A percentile compares a stretch with the other conserved stretches of the same genome.
Evolutionary conservation across 2,797 vertebrate genomes (phyloP).

Genomic region (Erithacus rubecula): DNA sequence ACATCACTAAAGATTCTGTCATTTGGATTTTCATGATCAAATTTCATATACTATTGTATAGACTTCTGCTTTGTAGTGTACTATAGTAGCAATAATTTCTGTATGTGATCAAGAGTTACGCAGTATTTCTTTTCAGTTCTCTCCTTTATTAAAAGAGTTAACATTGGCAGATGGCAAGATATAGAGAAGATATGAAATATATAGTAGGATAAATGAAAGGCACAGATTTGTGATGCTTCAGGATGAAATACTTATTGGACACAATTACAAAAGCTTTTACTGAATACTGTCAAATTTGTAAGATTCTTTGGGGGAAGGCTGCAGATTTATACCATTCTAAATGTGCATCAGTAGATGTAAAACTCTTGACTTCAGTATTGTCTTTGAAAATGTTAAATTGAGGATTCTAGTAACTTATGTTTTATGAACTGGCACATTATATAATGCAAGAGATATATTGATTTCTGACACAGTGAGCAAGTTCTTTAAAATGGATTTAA

Average conservation of each 20-base stretch:
- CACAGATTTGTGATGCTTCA: constrained; percentile 55
- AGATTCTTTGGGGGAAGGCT: constrained; percentile 69
- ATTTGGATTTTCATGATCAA: constrained; percentile 78
- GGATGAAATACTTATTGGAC: constrained; percentile 52
- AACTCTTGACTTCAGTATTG: constrained; percentile 76
- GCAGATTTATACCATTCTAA: constrained; percentile 75
- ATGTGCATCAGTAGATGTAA: constrained; percentile 74
- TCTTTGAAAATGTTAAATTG: constrained; percentile 76
- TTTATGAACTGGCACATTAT: constrained; percentile 75
- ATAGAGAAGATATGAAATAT: constrained; percentile 50
- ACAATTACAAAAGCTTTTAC: constrained; percentile 70
- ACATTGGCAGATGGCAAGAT: constrained; percentile 65
- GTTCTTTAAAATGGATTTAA: constrained; percentile 74
- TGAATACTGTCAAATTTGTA: constrained; percentile 71
- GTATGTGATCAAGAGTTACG: constrained; percentile 76
- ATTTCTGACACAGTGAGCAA: constrained; percentile 76
- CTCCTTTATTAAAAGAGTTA: constrained; percentile 65
- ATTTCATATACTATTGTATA: constrained; percentile 75
- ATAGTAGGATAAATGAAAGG: constrained; percentile 51
- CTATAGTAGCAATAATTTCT: constrained; percentile 84
- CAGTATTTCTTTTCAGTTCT: constrained; percentile 72
- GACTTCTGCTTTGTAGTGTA: constrained; percentile 80
- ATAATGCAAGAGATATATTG: constrained; percentile 71
- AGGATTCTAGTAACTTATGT: constrained; percentile 73
- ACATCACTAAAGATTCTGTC: constrained; percentile 70